Evolutionary conservation across 2,888 invertebrate species (phyloP).

Genomic region (Macrophya annulata): DNA sequence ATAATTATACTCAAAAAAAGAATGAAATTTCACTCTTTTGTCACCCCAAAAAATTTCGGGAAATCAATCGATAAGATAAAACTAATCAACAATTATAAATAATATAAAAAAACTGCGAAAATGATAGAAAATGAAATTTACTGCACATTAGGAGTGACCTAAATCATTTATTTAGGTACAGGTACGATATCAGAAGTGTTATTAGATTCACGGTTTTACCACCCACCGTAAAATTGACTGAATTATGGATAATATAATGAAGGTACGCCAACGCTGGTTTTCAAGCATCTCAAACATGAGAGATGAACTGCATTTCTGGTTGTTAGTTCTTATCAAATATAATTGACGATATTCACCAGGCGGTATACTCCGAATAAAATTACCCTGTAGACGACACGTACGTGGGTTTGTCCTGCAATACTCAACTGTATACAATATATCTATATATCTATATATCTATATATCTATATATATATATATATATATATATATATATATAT

Average conservation of each 20-base stretch:
- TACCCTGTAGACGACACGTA: slow-evolving; percentile 7
- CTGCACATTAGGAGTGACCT: no score
- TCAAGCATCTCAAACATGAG: not conserved
- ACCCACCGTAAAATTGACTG: not conserved
- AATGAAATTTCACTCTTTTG: no score
- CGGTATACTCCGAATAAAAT: slow-evolving; percentile 24
- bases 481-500: not conserved
- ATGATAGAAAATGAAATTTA: no score
- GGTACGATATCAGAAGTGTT: no score
- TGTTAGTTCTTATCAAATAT: slow-evolving; percentile 47
- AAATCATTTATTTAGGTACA: no score
- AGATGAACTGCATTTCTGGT: slow-evolving; percentile 11
- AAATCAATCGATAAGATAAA: slow-evolving; percentile 27
- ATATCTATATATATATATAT: not conserved
- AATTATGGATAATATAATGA: not conserved
- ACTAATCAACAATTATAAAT: not conserved
- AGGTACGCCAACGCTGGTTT: slow-evolving; percentile 18
- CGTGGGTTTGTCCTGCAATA: not conserved
- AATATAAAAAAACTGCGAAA: no score
- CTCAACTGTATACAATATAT: not conserved
- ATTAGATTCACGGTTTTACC: not conserved
- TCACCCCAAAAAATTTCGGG: no score
- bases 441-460: not conserved
- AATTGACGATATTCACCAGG: slow-evolving; percentile 33
- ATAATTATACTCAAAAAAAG: no score